Percentiles rank a stretch among this genome's conserved stretches.
phyloP scores from a whole-genome alignment of 2,113 vertebrate genomes.

The Sinocyclocheilus rhinocerous region DNA sequence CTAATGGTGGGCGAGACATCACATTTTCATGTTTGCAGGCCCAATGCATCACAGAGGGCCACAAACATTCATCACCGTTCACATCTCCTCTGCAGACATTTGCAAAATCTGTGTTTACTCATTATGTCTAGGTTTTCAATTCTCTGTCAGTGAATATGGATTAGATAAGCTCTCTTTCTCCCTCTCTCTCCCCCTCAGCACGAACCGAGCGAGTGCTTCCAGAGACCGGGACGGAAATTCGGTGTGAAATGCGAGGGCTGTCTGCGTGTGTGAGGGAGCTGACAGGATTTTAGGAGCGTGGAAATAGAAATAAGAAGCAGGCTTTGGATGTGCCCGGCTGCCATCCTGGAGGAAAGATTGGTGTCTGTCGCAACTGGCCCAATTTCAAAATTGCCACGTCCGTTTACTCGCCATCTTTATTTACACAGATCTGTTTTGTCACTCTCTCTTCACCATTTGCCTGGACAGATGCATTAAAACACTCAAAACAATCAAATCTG shows the following conservation, averaged over 20 bases:
- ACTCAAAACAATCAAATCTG: slow-evolving; percentile 43
- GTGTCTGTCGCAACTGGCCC: slow-evolving; percentile 61
- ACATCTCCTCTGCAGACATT: slow-evolving; percentile 38
- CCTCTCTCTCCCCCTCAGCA: slow-evolving; percentile 41
- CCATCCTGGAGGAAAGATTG: slow-evolving; percentile 66
- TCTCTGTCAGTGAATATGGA: slow-evolving; percentile 45
- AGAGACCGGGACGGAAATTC: slow-evolving; percentile 62
- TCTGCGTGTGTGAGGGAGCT: slow-evolving; percentile 65
- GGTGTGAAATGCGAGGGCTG: slow-evolving; percentile 71
- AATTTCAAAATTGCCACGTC: slow-evolving; percentile 64
- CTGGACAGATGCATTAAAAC: slow-evolving; percentile 47
- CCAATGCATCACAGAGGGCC: slow-evolving; percentile 25
- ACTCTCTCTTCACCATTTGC: slow-evolving; percentile 38
- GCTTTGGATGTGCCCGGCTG: slow-evolving; percentile 63
- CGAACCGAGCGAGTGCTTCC: slow-evolving; percentile 25
- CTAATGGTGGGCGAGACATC: slow-evolving; percentile 11
- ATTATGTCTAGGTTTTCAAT: slow-evolving; percentile 49
- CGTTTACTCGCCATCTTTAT: slow-evolving; percentile 63
- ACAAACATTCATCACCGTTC: slow-evolving; percentile 18
- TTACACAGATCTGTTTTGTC: slow-evolving; percentile 58
- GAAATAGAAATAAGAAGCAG: slow-evolving; percentile 69
- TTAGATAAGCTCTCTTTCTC: slow-evolving; percentile 43
- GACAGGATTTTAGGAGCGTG: slow-evolving; percentile 73
- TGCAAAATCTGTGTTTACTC: slow-evolving; percentile 45
- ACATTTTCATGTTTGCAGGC: slow-evolving; percentile 21